Percentiles rank a stretch among this genome's conserved stretches.
These are phyloP conservation scores for Marcusenius ussheri DNA, from an alignment of 2,113 vertebrate genomes.

Conservation along the genomic window DNA sequence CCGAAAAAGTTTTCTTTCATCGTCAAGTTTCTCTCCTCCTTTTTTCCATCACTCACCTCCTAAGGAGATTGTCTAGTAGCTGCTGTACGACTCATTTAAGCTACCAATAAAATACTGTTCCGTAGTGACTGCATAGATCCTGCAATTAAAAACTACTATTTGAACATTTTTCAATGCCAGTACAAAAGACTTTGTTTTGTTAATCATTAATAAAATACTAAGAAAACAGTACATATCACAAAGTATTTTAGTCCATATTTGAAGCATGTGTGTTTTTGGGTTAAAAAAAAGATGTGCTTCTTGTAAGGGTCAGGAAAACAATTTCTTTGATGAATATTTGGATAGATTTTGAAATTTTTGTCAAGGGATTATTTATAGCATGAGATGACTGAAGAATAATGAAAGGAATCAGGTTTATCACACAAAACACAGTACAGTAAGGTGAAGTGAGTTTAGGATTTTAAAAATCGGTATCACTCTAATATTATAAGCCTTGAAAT, in stretches of 20 bases:
- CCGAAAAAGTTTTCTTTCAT: neutral
- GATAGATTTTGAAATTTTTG: conserved; percentile 18
- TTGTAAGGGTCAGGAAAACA: conserved; percentile 25
- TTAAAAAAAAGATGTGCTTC: neutral
- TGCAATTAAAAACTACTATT: neutral
- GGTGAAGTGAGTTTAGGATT: neutral
- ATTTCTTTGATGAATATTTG: conserved; percentile 33
- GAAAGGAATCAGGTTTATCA: neutral
- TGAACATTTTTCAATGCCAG: neutral
- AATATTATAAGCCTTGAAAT: neutral
- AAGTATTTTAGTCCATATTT: neutral
- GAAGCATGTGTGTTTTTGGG: neutral
- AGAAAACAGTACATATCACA: neutral
- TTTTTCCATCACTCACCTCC: neutral
- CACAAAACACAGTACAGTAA: neutral
- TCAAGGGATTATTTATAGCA: neutral
- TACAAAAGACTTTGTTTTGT: neutral
- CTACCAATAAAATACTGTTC: neutral
- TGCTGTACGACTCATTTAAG: neutral
- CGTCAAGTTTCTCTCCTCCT: neutral
- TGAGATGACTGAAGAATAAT: conserved; percentile 5
- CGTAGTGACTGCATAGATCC: neutral
- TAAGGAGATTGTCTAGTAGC: neutral
- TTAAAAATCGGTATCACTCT: neutral
- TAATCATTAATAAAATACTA: neutral